A percentile compares a stretch with the other conserved stretches of the same genome.
Conservation (phyloP, 2,888 invertebrate genomes). For the Stegana nigrithorax region DNA sequence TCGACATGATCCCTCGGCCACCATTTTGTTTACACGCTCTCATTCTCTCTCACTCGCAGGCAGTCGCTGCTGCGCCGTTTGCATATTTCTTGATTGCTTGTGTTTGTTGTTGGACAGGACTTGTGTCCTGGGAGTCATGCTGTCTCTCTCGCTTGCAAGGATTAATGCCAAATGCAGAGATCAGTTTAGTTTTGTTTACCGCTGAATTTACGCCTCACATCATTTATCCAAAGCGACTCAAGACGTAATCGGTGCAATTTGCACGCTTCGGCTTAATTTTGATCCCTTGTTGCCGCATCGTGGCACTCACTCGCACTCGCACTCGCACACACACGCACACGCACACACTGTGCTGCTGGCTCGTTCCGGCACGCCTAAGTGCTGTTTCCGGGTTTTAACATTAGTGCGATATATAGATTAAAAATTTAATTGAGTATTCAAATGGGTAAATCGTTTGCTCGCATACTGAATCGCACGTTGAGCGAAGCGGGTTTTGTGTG, state of each 20-base stretch:
- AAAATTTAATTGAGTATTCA: conserved; percentile 52
- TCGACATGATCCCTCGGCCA: conserved; percentile 19
- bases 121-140: conserved; percentile 1
- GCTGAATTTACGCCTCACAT: conserved; percentile 51
- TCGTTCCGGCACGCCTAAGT: not conserved
- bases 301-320: conserved; percentile 16
- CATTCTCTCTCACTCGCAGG: conserved; percentile 46
- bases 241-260: conserved; percentile 56
- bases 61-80: conserved; percentile 13
- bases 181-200: conserved; percentile 48
- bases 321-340: not conserved
- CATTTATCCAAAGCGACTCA: conserved; percentile 25
- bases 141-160: conserved; percentile 34
- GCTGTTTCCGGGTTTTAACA: conserved; percentile 28
- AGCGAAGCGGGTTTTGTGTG: not conserved
- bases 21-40: conserved; percentile 53
- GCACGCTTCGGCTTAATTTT: conserved; percentile 64
- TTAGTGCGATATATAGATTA: conserved; percentile 54
- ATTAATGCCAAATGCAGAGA: conserved; percentile 60
- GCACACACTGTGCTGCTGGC: no score
- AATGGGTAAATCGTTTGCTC: conserved; percentile 42
- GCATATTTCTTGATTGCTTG: conserved; percentile 3
- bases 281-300: conserved; percentile 61
- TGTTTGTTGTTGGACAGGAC: not conserved
- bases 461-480: conserved; percentile 29